Evolutionary conservation across 1,140 invertebrate genomes (phyloP).

Genomic region (Meteorus sp.): DNA sequence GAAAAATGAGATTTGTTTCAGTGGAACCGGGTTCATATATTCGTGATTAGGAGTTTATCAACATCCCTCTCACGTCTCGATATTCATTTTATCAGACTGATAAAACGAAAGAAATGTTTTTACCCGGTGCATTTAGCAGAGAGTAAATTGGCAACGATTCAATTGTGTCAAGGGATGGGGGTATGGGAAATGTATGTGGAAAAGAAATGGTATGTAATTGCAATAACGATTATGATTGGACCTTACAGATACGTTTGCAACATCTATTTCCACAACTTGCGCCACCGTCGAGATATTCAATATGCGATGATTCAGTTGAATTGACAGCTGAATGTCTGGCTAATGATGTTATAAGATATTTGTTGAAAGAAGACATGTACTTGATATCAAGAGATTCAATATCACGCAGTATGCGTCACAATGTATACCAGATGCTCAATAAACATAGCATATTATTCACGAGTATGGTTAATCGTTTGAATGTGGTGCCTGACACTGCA

Average conservation of each 20-base stretch:
- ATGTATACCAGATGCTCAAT: slow-evolving; percentile 60
- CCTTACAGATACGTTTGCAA: slow-evolving; percentile 51
- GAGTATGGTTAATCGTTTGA: slow-evolving; percentile 64
- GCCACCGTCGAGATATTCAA: slow-evolving; percentile 37
- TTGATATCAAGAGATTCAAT: slow-evolving; percentile 53
- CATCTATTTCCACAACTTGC: slow-evolving; percentile 51
- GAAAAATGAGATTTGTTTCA: no score
- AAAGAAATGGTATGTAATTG: no score
- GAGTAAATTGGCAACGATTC: no score
- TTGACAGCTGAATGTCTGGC: slow-evolving; percentile 50
- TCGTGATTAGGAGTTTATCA: no score
- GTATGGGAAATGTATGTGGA: no score
- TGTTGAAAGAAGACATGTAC: slow-evolving; percentile 56
- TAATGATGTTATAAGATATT: slow-evolving; percentile 54
- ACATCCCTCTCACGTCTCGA: no score
- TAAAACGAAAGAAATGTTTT: no score
- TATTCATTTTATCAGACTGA: no score
- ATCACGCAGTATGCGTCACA: slow-evolving; percentile 55
- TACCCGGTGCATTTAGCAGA: no score
- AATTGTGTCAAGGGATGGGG: no score
- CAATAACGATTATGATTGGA: neutral
- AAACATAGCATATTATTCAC: slow-evolving; percentile 65
- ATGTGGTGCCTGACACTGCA: slow-evolving; percentile 59
- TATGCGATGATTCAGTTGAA: slow-evolving; percentile 50
- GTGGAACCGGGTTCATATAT: no score